Conservation (phyloP, 2,113 vertebrate genomes). For the Cercopithecus mona region DNA sequence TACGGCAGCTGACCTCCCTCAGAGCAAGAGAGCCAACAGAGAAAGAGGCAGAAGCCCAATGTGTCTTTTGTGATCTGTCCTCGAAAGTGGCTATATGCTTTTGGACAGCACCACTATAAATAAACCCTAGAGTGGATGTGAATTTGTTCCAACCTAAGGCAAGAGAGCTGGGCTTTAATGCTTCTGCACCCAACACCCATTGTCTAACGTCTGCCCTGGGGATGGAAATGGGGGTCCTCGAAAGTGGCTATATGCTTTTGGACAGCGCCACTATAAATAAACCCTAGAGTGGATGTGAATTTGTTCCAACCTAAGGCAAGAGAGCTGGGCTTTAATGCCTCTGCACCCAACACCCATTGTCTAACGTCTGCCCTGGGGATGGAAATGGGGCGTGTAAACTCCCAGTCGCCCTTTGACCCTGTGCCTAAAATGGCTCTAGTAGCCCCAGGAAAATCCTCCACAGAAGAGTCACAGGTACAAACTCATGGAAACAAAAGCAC, state of each 20-base stretch:
- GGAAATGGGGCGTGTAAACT: rapidly evolving
- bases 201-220: background rate
- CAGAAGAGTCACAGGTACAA: background rate
- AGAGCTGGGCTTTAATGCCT: background rate
- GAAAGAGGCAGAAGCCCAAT: rapidly evolving
- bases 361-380: background rate
- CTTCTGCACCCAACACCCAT: rapidly evolving
- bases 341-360: background rate
- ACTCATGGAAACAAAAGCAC: background rate
- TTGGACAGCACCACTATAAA: rapidly evolving
- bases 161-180: background rate
- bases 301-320: background rate
- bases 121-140: background rate
- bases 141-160: background rate
- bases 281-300: background rate
- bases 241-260: rapidly evolving
- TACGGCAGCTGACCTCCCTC: background rate
- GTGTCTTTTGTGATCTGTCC: background rate
- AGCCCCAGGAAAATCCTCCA: background rate
- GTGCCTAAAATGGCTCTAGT: background rate
- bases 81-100: rapidly evolving
- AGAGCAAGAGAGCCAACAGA: background rate
- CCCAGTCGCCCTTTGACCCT: background rate
- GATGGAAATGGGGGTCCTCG: background rate
- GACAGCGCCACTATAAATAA: rapidly evolving